Base-by-base conservation (phyloP, 2,797 vertebrate genomes). In the Lycodopsis pacificus region DNA sequence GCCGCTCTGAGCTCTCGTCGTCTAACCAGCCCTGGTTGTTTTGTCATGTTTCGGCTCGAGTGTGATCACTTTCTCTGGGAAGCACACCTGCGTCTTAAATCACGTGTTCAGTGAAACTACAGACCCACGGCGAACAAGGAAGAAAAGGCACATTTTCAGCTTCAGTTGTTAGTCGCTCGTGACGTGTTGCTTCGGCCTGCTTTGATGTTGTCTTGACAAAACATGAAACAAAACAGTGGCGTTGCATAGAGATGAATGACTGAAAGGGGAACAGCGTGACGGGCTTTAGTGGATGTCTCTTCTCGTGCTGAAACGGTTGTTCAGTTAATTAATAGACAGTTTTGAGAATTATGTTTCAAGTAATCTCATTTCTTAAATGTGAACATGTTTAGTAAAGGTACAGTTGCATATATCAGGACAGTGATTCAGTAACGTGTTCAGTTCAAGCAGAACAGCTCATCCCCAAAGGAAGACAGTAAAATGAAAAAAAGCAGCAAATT, bases 151-250 rank as follows among this genome's bases (percentile, higher is more conserved):
- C 4, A 15, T 57, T 22, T 79, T 77, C n/a, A 46, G 48, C 51
- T 75, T 38, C 51, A 25, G 32, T 56, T 54, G 22, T 73, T 10
- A 15, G 63, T 30, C n/a, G 9, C 25, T 22, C 0, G 46, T 19
- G 20, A 12, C 49, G 11, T 5, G 42, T 48, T 22, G 20, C 63
- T 30, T 2, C 53, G 1, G 8, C 34, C 42, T 0, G 2, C 22
- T 81, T 75, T 77, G 57, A 67, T 73, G 38, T 49, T 53, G 13
- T 61, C 59, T 54, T 54, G 30, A 57, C 19, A 44, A 74, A 78
- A 56, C n/a, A 42, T 65, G 38, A 46, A 72, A 46, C 25, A 20
- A 17, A n/a, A 67, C 46, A 30, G 40, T 42, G 67, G 22, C 6
- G 27, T 19, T 49, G 27, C 27, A 49, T 19, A 79, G 53, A 57